Base-by-base conservation (phyloP, 2,797 vertebrate species). In the Sebastes elongatus region DNA sequence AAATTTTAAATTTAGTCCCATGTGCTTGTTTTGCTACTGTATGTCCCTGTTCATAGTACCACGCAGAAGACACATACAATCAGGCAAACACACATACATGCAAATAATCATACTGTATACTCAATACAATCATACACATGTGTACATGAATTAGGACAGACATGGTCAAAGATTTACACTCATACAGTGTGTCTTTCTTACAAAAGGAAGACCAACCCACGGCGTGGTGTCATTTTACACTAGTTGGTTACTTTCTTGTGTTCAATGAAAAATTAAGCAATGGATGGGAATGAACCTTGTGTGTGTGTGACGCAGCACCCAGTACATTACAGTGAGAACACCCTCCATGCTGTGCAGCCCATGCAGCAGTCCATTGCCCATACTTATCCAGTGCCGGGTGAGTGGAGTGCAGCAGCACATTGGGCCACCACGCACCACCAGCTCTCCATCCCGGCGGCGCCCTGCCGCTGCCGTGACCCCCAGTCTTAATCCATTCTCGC, bases 41-140 rank as follows among this genome's bases (percentile, higher is more conserved):
- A 33, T 62, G 2, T 62, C 6, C 60, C 30, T 62, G 30, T 33
- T 62, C 10, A 62, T 0, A 14, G 1, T 3, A 35, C 32, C 60
- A 62, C 0, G 0, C n/a, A 38, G 30, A 10, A 33, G 10, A 22
- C 6, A 0, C 33, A 64, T 25, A 33, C 4, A 33, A 3, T 4
- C 2, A n/a, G 20, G 28, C 0, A 68, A 53, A 49, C 18, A 18
- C 46, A 49, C 46, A 49, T 49, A 49, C 18, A 49, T 49, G 18
- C 38, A 42, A 42, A 42, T 42, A 6, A 0, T 3, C 38, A 42
- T 3, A 42, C 13, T 42, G 38, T 42, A 42, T 42, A 42, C 38
- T 42, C 38, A 42, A 35, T 35, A 11, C 33, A 35, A 35, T 13
- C 33, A 16, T 42, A 42, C 38, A 46, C 42, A 46, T 16, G 42